Conservation (phyloP, 1,140 invertebrate genomes). For the Drosophila teissieri region DNA sequence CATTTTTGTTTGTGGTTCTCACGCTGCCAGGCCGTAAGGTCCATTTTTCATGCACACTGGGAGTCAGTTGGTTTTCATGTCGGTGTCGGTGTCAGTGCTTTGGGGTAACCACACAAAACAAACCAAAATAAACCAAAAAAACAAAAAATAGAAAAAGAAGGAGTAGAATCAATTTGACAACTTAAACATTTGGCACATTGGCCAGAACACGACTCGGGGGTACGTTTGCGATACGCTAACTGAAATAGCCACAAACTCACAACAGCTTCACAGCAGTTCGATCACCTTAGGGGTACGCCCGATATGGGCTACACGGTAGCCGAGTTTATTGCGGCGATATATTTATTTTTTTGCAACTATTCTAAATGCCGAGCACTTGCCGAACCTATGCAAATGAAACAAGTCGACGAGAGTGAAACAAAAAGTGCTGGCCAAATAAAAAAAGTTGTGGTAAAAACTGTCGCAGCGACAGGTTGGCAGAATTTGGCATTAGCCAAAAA, state of each 20-base stretch:
- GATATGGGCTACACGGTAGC: constrained; percentile 37
- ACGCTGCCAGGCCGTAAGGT: constrained; percentile 66
- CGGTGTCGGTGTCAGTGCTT: constrained; percentile 29
- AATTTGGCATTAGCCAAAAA: constrained; percentile 72
- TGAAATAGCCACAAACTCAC: constrained; percentile 23
- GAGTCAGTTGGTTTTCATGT: constrained; percentile 44
- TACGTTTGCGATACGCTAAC: constrained; percentile 42
- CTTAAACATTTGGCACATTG: constrained; percentile 70
- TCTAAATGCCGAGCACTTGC: constrained; percentile 75
- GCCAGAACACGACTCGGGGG: constrained; percentile 62
- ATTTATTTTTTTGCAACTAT: constrained; percentile 47
- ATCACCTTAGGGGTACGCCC: constrained; percentile 34
- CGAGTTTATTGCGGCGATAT: constrained; percentile 1
- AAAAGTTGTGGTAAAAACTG: constrained; percentile 25
- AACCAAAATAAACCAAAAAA: constrained; percentile 17
- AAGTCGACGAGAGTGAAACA: constrained; percentile 25
- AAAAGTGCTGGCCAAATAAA: constrained; percentile 20
- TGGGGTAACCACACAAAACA: constrained; percentile 4
- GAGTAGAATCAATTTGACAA: constrained; percentile 73
- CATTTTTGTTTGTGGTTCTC: constrained; percentile 81
- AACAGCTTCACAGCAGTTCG: constrained; percentile 31
- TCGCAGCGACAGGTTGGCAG: constrained; percentile 61
- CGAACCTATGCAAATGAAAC: constrained; percentile 79
- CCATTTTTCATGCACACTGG: constrained; percentile 43
- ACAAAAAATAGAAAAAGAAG: constrained; percentile 22